Evolutionary conservation across 2,113 vertebrate species (phyloP), one percentile per base, ranked within the genome.

Genomic region (Acrocephalus kingi): DNA sequence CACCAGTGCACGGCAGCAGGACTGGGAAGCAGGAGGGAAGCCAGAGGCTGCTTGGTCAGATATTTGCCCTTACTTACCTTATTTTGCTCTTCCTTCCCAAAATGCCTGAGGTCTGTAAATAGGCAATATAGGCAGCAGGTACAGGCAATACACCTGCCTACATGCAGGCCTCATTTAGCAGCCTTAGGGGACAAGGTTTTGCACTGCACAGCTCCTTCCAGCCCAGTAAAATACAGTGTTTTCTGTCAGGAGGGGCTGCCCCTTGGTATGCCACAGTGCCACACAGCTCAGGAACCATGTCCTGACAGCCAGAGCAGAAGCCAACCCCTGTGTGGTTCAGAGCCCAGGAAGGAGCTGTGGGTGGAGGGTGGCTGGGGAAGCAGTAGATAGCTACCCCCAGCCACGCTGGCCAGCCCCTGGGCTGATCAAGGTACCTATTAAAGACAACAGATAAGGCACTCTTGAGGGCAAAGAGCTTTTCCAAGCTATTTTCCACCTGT

Each of bases 1-100:
- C n/a, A 11, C 10, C 41, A 31, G 37, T 0, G 0, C 21, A 11
- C 0, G 10, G 66, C 17, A 67, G 43, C 13, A 9, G 33, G 25
- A 22, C 54, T 2, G 4, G 73, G 58, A 45, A 49, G 21, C 27
- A 13, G 33, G 5, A n/a, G 8, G 18, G 52, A 66, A 78, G 31
- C n/a, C 46, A 58, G 31, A 41, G 52, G 43, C 37, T 54, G 2
- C 1, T 20, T 30, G 31, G 7, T 23, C n/a, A 48, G 56, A 8
- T 37, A 21, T 56, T 45, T 63, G 27, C 12, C 10, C 19, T 27
- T 56, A 9, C 11, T 52, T 37, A 33, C 6, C 10, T 23, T 27
- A 8, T 28, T 35, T 78, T 49, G 22, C n/a, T 45, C 13, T 55
- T 72, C 30, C 27, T 79, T 20, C 67, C 43, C 52, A 10, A 19